Evolutionary conservation across 2,797 vertebrate species (phyloP).

Genomic region (Hozukius guyotensis): DNA sequence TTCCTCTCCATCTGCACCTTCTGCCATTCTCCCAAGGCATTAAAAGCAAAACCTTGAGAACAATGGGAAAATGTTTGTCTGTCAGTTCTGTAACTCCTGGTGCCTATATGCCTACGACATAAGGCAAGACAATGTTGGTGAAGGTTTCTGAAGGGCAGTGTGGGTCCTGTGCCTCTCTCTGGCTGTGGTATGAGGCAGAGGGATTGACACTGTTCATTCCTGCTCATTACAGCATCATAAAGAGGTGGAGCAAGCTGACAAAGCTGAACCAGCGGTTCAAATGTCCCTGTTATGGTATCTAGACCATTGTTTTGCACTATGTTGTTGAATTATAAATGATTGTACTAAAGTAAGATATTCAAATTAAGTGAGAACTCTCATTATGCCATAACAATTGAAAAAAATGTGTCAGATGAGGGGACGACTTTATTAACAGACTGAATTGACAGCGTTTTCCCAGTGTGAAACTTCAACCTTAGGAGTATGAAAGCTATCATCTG

Average conservation of each 20-base stretch:
- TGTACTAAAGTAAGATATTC: background rate
- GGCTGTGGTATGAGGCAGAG: constrained; percentile 54
- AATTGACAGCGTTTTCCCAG: background rate
- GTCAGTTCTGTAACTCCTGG: constrained; percentile 21
- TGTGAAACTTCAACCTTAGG: background rate
- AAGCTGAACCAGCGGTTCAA: constrained; percentile 8
- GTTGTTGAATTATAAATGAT: background rate
- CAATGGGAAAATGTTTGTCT: constrained; percentile 34
- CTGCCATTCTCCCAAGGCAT: constrained; percentile 84
- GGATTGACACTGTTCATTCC: constrained; percentile 64
- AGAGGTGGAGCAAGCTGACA: constrained; percentile 72
- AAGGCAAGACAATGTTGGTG: constrained; percentile 50
- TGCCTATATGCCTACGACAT: constrained; percentile 14
- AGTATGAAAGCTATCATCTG: background rate
- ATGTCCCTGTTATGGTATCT: background rate
- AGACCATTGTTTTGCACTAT: background rate
- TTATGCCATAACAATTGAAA: background rate
- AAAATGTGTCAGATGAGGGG: background rate
- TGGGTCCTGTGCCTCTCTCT: constrained; percentile 41
- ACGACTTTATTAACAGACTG: too few relatives aligned
- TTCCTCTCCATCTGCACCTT: constrained; percentile 91
- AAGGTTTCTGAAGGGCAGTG: constrained; percentile 51
- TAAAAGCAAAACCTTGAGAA: constrained; percentile 40
- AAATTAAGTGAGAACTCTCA: background rate
- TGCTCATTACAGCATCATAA: constrained; percentile 64